These are phyloP conservation scores for Catalaphyllia jardinei DNA, from an alignment of 64 coral and sea anemone species.

Conservation along the genomic window DNA sequence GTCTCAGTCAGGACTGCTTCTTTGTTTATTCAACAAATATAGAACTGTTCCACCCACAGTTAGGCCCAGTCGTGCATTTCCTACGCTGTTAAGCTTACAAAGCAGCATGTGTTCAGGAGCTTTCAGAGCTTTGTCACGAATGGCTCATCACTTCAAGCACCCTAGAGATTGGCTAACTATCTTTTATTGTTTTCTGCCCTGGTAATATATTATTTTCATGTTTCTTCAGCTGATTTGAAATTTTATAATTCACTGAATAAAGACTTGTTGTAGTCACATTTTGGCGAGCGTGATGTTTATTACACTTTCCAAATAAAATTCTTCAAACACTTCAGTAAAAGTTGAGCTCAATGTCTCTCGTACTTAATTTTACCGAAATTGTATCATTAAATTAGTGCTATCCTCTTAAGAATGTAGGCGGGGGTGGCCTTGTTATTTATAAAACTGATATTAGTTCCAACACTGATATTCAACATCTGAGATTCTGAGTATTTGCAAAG, in stretches of 20 bases:
- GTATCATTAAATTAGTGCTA: neutral
- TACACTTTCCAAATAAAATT: neutral
- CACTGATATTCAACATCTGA: neutral
- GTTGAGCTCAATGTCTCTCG: neutral
- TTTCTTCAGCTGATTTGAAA: neutral
- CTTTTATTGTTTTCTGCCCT: neutral
- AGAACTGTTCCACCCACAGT: neutral
- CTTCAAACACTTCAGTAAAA: neutral
- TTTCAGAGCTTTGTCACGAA: too few relatives aligned
- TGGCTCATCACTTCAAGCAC: neutral
- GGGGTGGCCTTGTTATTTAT: neutral
- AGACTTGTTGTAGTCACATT: too few relatives aligned
- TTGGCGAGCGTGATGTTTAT: too few relatives aligned
- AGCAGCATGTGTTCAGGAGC: neutral
- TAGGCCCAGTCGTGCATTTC: neutral
- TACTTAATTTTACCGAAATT: neutral
- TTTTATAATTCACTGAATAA: too few relatives aligned
- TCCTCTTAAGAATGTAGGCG: neutral
- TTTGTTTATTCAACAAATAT: conserved; percentile 35
- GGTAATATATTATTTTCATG: neutral
- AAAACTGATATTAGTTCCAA: neutral
- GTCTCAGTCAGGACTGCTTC: neutral
- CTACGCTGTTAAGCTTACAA: neutral
- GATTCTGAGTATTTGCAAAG: neutral
- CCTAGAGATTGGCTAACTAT: neutral